Base-by-base conservation (phyloP, 2,113 vertebrate genomes). In the Mesembrinibis cayennensis region DNA sequence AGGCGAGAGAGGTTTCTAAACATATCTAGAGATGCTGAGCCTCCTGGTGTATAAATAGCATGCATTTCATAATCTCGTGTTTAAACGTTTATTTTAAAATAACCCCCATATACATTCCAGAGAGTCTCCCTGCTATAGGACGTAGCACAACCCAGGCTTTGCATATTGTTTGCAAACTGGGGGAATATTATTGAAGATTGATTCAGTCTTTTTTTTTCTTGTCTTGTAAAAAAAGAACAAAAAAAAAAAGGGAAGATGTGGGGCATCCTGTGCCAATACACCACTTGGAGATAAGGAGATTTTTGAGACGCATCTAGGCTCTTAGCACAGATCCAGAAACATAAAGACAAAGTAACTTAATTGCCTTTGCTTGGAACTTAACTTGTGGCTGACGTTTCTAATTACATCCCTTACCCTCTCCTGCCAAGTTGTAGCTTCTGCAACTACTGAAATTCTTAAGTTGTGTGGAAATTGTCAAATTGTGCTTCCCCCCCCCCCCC, bases 31-130 rank as follows among this genome's bases (percentile, higher is more conserved):
- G 96, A 97, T 92, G 95, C 92, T 96, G 95, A 97, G 95, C 89
- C 95, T 97, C 74, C 69, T 70, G 87, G 94, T 92, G 79, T 96
- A 98, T 98, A 97, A 98, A 98, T 98, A 98, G 97, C 92, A 92
- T 87, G 93, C 92, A 95, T 97, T 97, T 96, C 95, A 89, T 95
- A 97, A 97, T 95, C 96, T 97, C 74, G 22, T 82, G 94, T 93
- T 97, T 97, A 93, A 97, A 97, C 23, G 61, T 97, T 97, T 93
- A 95, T 97, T 97, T 94, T 96, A 95, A 97, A 97, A 96, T 95
- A 94, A 95, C 93, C 76, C 89, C 96, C 79, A 94, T 96, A 96
- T 96, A 89, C 94, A 94, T 97, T 95, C 96, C 90, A 85, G 79
- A 82, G 76, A 94, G 82, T 72, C 62, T 97, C 91, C 87, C 78